Conservation (phyloP, 2,797 vertebrate genomes). For the Artibeus lituratus region DNA sequence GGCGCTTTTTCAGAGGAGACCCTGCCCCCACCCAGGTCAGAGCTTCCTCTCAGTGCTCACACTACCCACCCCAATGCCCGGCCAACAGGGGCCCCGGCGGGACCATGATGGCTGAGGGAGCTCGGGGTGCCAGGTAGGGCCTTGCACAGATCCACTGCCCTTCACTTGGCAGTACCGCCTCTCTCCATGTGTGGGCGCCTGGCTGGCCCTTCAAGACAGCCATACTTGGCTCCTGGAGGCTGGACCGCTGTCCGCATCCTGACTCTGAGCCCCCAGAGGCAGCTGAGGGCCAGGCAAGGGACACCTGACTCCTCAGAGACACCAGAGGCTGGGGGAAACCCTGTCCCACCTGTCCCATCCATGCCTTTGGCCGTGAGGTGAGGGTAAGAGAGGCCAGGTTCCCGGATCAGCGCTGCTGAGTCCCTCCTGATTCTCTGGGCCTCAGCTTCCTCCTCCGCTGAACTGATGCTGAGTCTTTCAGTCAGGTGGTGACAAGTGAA, state of each 20-base stretch:
- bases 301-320: not conserved
- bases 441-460: not conserved
- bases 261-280: not conserved
- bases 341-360: not conserved
- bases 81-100: accelerated
- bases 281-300: not conserved
- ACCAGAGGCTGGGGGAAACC: not conserved
- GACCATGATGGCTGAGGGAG: not conserved
- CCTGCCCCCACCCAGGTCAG: not conserved
- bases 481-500: not conserved
- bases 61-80: not conserved
- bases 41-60: not conserved
- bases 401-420: not conserved
- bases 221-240: not conserved
- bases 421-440: not conserved
- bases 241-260: not conserved
- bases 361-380: not conserved
- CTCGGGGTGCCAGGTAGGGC: not conserved
- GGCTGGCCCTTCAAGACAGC: too few species aligned
- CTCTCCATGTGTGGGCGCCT: accelerated
- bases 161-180: accelerated
- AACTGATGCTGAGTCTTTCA: not conserved
- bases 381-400: not conserved
- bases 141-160: accelerated
- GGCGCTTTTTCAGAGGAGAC: not conserved